phyloP scores from a whole-genome alignment of 2,113 vertebrate species.

The Panthera tigris region DNA sequence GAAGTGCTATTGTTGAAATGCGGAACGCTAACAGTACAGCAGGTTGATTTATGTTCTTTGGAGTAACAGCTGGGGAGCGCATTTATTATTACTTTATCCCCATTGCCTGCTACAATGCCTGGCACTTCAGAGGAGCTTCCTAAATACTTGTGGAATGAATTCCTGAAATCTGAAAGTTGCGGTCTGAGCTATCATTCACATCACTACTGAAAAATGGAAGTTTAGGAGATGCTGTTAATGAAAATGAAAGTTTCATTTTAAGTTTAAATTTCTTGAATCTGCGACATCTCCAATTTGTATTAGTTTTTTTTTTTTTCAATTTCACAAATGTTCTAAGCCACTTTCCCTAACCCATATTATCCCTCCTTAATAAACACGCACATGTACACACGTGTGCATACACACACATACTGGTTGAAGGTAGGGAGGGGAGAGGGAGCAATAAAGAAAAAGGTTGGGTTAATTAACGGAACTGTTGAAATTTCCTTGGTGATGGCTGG shows the following conservation, averaged over 20 bases:
- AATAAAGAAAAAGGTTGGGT: not conserved
- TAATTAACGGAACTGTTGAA: not conserved
- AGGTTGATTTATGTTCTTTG: not conserved
- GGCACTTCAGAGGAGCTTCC: not conserved
- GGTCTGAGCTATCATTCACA: not conserved
- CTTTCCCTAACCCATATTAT: not conserved
- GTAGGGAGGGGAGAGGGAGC: fast-evolving
- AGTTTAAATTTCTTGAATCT: not conserved
- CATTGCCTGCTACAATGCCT: not conserved
- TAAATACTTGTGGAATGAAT: not conserved
- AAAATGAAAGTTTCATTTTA: not conserved
- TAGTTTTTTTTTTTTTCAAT: not conserved
- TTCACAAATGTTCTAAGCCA: not conserved
- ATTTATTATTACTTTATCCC: not conserved
- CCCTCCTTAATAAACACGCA: not conserved
- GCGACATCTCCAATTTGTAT: not conserved
- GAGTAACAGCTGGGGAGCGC: not conserved
- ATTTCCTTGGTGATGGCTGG: not conserved
- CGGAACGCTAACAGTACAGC: not conserved
- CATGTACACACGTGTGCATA: not conserved
- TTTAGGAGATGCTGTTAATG: not conserved
- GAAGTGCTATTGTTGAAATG: not conserved
- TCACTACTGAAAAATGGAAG: not conserved
- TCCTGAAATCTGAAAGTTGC: not conserved
- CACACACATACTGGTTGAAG: not conserved